Evolutionary conservation across 2,113 vertebrate genomes (phyloP), one percentile per base, ranked within the genome.

Genomic region (Galbula dea): DNA sequence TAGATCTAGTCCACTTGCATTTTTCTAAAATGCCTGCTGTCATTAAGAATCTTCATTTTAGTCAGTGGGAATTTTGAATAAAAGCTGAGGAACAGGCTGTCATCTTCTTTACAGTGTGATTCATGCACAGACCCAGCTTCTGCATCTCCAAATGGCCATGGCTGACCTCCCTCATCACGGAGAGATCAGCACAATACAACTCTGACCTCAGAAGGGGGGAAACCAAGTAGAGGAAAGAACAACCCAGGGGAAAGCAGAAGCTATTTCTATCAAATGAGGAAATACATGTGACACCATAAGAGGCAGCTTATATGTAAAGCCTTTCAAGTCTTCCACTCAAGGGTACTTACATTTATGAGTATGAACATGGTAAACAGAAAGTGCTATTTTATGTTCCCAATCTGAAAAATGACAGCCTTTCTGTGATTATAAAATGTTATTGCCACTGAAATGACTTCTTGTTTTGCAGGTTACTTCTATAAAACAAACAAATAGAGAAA

Each of bases 401-500:
- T 59, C 34, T 4, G 6, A 81, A 93, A 93, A 93, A 90, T 74
- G 68, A 93, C 77, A 89, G 46, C 34, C 36, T 18, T 84, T 86
- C 83, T 65, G 39, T 0, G 3, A 86, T 82, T 86, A 75, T 65
- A 85, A 90, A 75, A 61, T 92, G 81, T 76, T 87, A 71, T 80
- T 95, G 78, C 30, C 52, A 36, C 91, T 84, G 45, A 86, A 94
- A 84, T 61, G 58, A 48, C 71, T 88, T 65, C 45, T 93, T 94
- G 90, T 96, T 97, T 95, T 96, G 83, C 65, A 67, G 79, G 80
- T 68, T 90, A n/a, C 83, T 76, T 89, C 83, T 94, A 92, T 74
- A 96, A 94, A 95, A 95, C 92, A 97, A 93, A 86, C 77, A 79
- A 77, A 94, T 87, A 91, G 72, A 90, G 61, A 94, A 96, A 92